Evolutionary conservation across 2,888 invertebrate species (phyloP).

Genomic region (Synanthedon andrenaeformis): DNA sequence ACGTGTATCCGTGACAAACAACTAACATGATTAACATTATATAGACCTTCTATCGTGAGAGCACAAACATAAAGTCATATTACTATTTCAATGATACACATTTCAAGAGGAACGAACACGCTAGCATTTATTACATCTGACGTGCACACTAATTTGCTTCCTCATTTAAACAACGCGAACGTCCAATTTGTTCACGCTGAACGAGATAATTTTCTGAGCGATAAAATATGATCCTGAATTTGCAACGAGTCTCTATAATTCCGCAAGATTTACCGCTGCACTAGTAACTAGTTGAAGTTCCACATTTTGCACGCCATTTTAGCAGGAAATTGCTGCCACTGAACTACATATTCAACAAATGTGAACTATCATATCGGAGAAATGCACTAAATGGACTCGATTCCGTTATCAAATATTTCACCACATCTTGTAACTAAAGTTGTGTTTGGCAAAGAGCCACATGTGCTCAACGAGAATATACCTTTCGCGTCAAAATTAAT

Average conservation of each 20-base stretch:
- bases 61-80: no score
- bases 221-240: slow-evolving; percentile 35
- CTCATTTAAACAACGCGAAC: slow-evolving; percentile 12
- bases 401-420: slow-evolving; percentile 13
- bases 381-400: slow-evolving; percentile 21
- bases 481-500: no score
- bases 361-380: slow-evolving; percentile 19
- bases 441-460: slow-evolving; percentile 38
- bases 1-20: no score
- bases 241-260: slow-evolving; percentile 35
- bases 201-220: slow-evolving; percentile 40
- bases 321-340: slow-evolving; percentile 27
- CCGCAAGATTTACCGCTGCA: slow-evolving; percentile 42
- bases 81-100: no score
- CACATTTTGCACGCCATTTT: slow-evolving; percentile 38
- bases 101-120: background rate
- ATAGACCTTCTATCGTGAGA: no score
- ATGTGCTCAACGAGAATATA: slow-evolving; percentile 15
- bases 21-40: no score
- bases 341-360: slow-evolving; percentile 20
- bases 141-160: slow-evolving; percentile 17
- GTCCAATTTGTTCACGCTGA: slow-evolving; percentile 29
- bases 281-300: slow-evolving; percentile 30
- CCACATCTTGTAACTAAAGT: slow-evolving; percentile 1
- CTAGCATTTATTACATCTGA: slow-evolving; percentile 8